Evolutionary conservation across 37 sponge, comb jelly and placozoan genomes (phyloP), one percentile per base, ranked within the genome.

Genomic region (Amphimedon queenslandica): DNA sequence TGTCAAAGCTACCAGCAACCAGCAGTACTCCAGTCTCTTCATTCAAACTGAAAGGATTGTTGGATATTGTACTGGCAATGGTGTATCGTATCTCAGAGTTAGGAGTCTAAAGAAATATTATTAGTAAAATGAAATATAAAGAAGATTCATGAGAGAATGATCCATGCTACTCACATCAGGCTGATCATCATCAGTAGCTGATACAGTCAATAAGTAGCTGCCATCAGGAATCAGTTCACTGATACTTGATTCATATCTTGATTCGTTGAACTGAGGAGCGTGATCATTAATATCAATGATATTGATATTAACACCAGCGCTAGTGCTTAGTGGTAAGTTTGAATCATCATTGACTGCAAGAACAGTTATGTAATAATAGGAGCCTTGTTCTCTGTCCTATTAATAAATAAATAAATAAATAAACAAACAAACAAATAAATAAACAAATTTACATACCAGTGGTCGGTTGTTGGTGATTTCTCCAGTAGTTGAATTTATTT

Each of bases 61-160:
- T 71, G 1, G 56, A 33, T 31, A 51, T 21, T 20, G 24, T 18
- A 41, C 71, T 27, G 23, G 25, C 74, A 53, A 57, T 32, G 20
- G 21, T n/a, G 78, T 69, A 83, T 20, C 55, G 40, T 27, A 83
- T 29, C 18, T 63, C 71, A n/a, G 77, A 76, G 41, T 83, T 83
- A 47, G 53, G 8, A 47, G 13, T 47, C 8, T 18, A 18, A 47
- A 47, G 8, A 47, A 47, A 18, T 47, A 47, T 47, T 47, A 47
- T 47, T 47, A 47, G 13, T 47, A 47, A 18, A 18, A 13, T 47
- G 53, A 18, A 18, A 47, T 47, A 18, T 47, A 47, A 13, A 47
- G 53, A 47, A 47, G 53, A 18, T 18, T 8, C 8, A 47, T 47
- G 53, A 18, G 53, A 47, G n/a, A n/a, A n/a, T n/a, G n/a, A n/a